Base-by-base conservation (phyloP, 2,113 vertebrate species). In the Corythornis cristatus region DNA sequence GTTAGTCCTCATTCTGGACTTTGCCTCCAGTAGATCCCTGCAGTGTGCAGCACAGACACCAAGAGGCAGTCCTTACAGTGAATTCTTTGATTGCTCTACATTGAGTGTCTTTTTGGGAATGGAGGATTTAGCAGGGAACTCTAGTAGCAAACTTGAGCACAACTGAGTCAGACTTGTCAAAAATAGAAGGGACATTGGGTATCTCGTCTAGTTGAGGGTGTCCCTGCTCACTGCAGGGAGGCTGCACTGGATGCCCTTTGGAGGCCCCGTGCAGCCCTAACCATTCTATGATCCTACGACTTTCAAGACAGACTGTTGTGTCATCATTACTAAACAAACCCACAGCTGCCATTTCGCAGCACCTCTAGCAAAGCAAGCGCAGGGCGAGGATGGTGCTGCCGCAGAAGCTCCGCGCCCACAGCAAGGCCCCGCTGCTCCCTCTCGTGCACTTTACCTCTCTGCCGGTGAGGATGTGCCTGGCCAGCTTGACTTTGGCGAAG, bases 401-500 rank as follows among this genome's bases (percentile, higher is more conserved):
- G 65, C 26, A 90, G 17, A 61, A 31, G 22, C 33, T 87, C 33
- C 76, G 66, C 54, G 83, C 45, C 70, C 60, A 74, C 29, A 61
- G 66, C 61, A 88, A 86, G 46, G 80, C 71, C 11, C 28, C 76
- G 61, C n/a, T 64, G 23, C 80, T 92, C 86, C 91, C 21, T 46
- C 5, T 29, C 71, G 50, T 21, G 57, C 4, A 64, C 65, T 97
- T 98, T 98, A 99, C 99, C 98, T 99, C 99, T 99, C 99, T 98
- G 97, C 99, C 99, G 43, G 99, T 99, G 65, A 99, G 99, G 96
- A 99, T 99, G 96, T 99, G 99, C 80, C 99, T 98, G 68, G 99
- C 99, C 96, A 99, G 98, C 67, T 99, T 99, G 91, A 99, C 99
- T 98, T 99, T 99, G 93, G 99, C 99, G 88, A 99, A 99, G 97